Percentiles rank a stretch among this genome's conserved stretches.
phyloP scores from a whole-genome alignment of 2,113 vertebrate species.

The Pantherophis guttatus region DNA sequence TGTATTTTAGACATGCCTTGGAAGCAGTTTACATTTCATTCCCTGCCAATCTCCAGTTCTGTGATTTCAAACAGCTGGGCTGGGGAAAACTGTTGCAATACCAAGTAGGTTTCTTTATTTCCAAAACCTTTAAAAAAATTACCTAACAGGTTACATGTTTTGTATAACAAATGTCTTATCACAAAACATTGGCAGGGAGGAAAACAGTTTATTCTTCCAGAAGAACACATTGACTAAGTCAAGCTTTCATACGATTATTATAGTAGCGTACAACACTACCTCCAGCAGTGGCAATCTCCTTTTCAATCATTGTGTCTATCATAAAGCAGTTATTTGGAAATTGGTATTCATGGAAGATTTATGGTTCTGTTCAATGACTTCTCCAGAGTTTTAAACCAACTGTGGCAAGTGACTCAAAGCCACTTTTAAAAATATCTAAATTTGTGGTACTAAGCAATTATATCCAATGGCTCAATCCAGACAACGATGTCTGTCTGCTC shows the following conservation, averaged over 20 bases:
- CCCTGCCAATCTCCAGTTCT: constrained; percentile 39
- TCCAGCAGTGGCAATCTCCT: background rate
- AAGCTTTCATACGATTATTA: background rate
- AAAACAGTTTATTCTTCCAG: background rate
- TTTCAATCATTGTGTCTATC: background rate
- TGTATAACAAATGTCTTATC: constrained; percentile 6
- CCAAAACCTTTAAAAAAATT: background rate
- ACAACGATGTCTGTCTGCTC: background rate
- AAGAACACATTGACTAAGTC: background rate
- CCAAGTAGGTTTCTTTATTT: constrained; percentile 30
- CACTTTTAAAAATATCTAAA: background rate
- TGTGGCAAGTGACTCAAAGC: constrained; percentile 15
- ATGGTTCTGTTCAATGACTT: constrained; percentile 15
- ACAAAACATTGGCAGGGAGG: background rate
- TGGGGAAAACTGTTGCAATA: constrained; percentile 16
- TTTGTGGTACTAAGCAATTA: background rate
- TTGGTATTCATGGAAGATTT: constrained; percentile 18
- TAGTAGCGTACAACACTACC: background rate
- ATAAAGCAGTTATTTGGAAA: background rate
- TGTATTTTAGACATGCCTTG: constrained; percentile 51
- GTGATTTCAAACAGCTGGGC: constrained; percentile 41
- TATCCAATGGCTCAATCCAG: background rate
- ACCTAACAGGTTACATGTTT: constrained; percentile 42
- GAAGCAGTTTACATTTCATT: constrained; percentile 36
- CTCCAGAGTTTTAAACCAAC: background rate